These are phyloP conservation scores for Alces alces DNA, from an alignment of 2,113 vertebrate species.

Conservation along the genomic window DNA sequence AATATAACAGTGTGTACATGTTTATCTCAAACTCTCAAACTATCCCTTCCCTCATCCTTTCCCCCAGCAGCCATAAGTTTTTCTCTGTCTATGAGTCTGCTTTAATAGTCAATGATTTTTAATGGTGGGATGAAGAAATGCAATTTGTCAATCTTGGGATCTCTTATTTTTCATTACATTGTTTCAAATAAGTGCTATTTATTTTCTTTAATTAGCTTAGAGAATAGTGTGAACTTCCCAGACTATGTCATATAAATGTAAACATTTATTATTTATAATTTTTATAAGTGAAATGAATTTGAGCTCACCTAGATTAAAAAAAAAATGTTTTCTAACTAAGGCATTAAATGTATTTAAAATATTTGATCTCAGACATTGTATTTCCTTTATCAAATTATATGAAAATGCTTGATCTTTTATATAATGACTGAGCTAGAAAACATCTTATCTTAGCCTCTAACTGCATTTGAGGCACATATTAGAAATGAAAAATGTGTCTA, in stretches of 20 bases:
- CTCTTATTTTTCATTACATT: neutral
- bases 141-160: neutral
- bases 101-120: neutral
- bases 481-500: neutral
- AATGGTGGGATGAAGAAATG: neutral
- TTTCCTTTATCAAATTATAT: neutral
- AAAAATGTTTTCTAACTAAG: neutral
- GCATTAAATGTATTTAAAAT: neutral
- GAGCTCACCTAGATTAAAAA: neutral
- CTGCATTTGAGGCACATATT: neutral
- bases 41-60: neutral
- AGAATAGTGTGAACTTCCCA: neutral
- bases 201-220: neutral
- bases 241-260: neutral
- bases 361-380: neutral
- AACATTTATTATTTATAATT: constrained; percentile 34
- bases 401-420: neutral
- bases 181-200: neutral
- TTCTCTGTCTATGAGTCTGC: neutral
- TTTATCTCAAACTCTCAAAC: neutral
- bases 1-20: neutral
- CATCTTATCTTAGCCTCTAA: neutral
- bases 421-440: neutral
- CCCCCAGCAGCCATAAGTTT: neutral
- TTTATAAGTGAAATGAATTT: neutral